Base-by-base conservation (phyloP, 2,888 invertebrate species). In the Zygogramma bicolorata region DNA sequence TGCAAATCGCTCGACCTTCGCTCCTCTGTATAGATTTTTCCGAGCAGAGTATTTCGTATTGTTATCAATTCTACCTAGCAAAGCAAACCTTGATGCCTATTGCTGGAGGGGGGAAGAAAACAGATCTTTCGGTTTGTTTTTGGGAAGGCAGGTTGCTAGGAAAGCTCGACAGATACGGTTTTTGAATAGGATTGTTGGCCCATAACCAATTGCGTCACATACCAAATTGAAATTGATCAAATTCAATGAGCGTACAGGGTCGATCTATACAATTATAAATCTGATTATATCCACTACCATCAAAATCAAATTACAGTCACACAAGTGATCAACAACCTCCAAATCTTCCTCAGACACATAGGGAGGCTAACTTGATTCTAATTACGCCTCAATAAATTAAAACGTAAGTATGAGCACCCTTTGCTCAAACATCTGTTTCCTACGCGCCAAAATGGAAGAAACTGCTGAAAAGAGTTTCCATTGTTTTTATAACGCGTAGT, bases 1-100 rank as follows among this genome's bases (percentile, higher is more conserved):
- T 57, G 49, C 22, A 38, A 69, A 49, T 68, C 69, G 66, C 57
- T 71, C 66, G 75, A 71, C 75, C 75, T 75, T 75, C 71, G 40
- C 57, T 63, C 73, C 70, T 70, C 58, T 57, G 70, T 75, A 76
- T 75, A 70, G 75, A 77, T 77, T 75, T 74, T 77, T 77, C 72
- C 70, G 73, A 58, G 65, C 75, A 29, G n/a, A 10, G 34, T 15
- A 18, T 53, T 53, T 22, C n/a, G 53, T 53, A n/a, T 27, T 10
- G 3, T 53, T 53, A 8, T 49, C 49, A 49, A 49, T 22, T 49
- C 25, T 53, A 13, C n/a, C 53, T 22, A n/a, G 25, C 53, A 27
- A 53, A 53, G 53, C 53, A 53, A 49, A 27, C 53, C 27, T 53
- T 5, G 27, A 53, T 53, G 25, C 25, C 13, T 10, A n/a, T 25